Evolutionary conservation across 1,140 invertebrate genomes (phyloP), one percentile per base, ranked within the genome.

Genomic region (Lycorma delicatula): DNA sequence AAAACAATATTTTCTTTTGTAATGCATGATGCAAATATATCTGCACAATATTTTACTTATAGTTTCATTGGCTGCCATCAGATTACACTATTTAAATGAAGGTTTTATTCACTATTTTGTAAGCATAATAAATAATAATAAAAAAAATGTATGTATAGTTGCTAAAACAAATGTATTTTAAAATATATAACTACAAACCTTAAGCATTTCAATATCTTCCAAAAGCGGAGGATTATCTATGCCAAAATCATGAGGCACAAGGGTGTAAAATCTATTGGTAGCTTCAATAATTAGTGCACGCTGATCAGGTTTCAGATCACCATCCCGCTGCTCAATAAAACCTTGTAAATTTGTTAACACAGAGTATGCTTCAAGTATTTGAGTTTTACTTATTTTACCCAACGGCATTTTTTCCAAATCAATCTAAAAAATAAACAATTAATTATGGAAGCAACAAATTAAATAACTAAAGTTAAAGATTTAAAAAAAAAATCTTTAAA

Each of bases 371-470:
- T 82, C 76, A 66, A 89, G 81, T 31, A 99, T 86, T 75, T 98
- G 94, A 59, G 85, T 85, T 66, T 88, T 85, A 11, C 94, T 97
- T 0, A 99, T 70, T 76, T 98, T 98, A 44, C 95, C 96, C 1
- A 98, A 74, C 0, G 96, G 96, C 94, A 98, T 96, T 75, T 98
- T 97, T 50, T 95, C 91, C 62, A 91, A 80, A 75, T 98, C 95
- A 64, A 98, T 80, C 80, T 87, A 63, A 54, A 69, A 71, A 61
- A 29, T 54, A 60, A 59, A 56, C 41, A 34, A 34, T 9, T 9
- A 34, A 34, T 34, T n/a, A 34, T 9, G 9, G 31, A 34, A 9
- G 9, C 3, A 56, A 48, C 9, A 6, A 49, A 56, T 56, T 26
- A 56, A 11, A 6, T 36, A 9, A 13, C 11, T 4, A 29, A 9